These are phyloP conservation scores for Dromius quadrimaculatus DNA, from an alignment of 2,888 invertebrate genomes.

Conservation along the genomic window DNA sequence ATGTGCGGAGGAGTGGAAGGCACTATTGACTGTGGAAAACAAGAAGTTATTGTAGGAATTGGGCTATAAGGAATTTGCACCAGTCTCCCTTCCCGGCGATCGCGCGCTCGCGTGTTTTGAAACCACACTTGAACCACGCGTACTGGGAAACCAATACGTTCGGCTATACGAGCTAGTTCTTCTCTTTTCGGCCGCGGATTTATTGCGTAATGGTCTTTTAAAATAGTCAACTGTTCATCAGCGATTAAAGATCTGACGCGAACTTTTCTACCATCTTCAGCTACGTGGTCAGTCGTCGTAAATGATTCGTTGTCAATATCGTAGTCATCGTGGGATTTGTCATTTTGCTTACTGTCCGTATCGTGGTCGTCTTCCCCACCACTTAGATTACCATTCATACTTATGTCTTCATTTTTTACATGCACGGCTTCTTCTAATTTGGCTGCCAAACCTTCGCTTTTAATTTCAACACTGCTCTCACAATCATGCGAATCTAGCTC, in stretches of 20 bases:
- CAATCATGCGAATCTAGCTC: conserved; percentile 81
- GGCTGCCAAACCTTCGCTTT: conserved; percentile 82
- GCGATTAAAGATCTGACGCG: conserved; percentile 94
- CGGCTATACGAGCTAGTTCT: conserved; percentile 91
- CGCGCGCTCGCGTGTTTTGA: conserved; percentile 93
- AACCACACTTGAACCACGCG: conserved; percentile 96
- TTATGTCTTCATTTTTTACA: conserved; percentile 68
- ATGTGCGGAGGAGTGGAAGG: conserved; percentile 61
- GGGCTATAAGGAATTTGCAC: conserved; percentile 67
- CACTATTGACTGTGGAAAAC: conserved; percentile 58
- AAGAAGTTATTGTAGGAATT: conserved; percentile 56
- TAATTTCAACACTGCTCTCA: conserved; percentile 71
- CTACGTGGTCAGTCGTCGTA: conserved; percentile 65
- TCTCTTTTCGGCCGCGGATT: conserved; percentile 96
- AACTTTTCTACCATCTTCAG: conserved; percentile 79
- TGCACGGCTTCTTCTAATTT: conserved; percentile 79
- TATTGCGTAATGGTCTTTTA: conserved; percentile 89
- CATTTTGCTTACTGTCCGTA: conserved; percentile 64
- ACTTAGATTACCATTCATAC: conserved; percentile 69
- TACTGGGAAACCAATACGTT: conserved; percentile 79
- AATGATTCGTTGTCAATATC: conserved; percentile 71
- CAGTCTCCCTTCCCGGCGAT: conserved; percentile 77
- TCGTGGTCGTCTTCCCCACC: conserved; percentile 73
- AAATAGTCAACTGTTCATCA: conserved; percentile 90
- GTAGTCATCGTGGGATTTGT: conserved; percentile 69